Percentiles rank a stretch among this genome's conserved stretches.
Conservation (phyloP, 2,888 invertebrate genomes). For the Calameuta idolon region DNA sequence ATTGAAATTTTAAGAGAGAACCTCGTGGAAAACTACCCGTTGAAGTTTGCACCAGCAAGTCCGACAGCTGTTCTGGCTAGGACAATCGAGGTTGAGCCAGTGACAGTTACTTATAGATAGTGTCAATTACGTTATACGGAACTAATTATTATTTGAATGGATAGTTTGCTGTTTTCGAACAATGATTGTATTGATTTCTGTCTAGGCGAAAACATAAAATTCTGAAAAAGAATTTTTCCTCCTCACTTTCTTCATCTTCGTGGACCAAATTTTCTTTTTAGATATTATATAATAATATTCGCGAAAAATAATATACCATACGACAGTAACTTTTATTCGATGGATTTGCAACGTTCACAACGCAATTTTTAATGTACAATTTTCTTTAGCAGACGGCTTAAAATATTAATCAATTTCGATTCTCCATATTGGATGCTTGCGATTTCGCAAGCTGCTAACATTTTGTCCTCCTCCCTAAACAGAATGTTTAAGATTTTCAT, state of each 20-base stretch:
- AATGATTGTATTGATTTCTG: neutral
- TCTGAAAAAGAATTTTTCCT: neutral
- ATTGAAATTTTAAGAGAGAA: neutral
- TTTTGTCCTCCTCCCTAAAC: neutral
- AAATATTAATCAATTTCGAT: neutral
- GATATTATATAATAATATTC: neutral
- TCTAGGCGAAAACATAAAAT: neutral
- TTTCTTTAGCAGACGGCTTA: neutral
- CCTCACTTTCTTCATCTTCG: neutral
- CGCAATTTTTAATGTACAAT: neutral
- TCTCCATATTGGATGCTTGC: neutral
- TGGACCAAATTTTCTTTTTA: neutral
- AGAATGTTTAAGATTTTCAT: neutral
- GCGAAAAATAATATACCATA: neutral
- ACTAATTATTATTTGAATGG: neutral
- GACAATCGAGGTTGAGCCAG: neutral
- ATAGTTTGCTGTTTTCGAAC: neutral
- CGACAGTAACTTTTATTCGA: neutral
- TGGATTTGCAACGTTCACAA: neutral
- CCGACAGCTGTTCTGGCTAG: neutral
- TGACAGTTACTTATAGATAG: neutral
- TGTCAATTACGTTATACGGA: neutral
- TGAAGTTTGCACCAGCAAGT: neutral
- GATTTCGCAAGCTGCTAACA: neutral
- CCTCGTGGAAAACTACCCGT: neutral